phyloP scores from a whole-genome alignment of 2,797 vertebrate genomes.

The Phoebastria nigripes region DNA sequence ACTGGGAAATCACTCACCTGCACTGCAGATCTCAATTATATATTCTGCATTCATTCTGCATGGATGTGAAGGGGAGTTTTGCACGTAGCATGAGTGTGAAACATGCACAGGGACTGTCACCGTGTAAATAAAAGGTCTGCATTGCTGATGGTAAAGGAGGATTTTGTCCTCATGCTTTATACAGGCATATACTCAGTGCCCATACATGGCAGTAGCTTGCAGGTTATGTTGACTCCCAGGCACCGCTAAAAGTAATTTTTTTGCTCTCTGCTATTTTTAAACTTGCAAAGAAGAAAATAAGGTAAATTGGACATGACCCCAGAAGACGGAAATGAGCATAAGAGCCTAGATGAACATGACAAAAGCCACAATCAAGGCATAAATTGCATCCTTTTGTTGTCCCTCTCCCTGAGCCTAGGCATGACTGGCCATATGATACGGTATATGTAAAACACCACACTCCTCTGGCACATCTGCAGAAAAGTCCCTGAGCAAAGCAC shows the following conservation, averaged over 20 bases:
- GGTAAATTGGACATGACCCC: slow-evolving; percentile 38
- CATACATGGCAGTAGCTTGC: background rate
- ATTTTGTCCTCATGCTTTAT: background rate
- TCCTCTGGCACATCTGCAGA: background rate
- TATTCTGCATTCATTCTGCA: slow-evolving; percentile 44
- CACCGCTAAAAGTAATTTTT: background rate
- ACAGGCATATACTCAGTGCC: background rate
- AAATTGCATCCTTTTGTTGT: slow-evolving; percentile 46
- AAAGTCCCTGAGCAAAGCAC: background rate
- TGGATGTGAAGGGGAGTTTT: background rate
- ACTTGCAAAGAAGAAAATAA: slow-evolving; percentile 46
- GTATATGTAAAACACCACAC: background rate
- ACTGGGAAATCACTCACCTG: slow-evolving; percentile 45
- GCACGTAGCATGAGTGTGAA: slow-evolving; percentile 3
- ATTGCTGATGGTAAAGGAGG: background rate
- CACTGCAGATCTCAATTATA: slow-evolving; percentile 50
- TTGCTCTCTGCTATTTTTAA: slow-evolving; percentile 29
- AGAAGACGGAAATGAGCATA: slow-evolving; percentile 11
- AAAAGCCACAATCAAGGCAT: slow-evolving; percentile 59
- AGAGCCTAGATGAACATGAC: slow-evolving; percentile 11
- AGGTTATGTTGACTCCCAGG: background rate
- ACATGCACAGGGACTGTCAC: background rate
- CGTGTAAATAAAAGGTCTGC: slow-evolving; percentile 35
- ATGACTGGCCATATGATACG: background rate
- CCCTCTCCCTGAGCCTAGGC: background rate